Conservation (phyloP, 2,888 invertebrate species). For the Calliopum simillimum region DNA sequence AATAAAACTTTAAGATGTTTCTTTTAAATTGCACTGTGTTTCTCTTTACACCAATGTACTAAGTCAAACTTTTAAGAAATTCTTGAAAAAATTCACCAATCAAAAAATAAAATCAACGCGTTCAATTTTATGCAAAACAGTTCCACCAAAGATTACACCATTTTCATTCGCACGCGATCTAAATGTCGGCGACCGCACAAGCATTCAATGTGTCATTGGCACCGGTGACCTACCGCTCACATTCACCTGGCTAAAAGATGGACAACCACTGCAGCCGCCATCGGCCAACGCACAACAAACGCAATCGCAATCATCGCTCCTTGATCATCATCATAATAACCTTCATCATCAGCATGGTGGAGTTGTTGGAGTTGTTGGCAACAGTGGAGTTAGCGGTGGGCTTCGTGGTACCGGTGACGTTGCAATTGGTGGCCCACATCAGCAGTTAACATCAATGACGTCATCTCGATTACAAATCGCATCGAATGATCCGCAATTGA, state of each 20-base stretch:
- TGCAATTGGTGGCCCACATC: constrained; percentile 44
- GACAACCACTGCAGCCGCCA: constrained; percentile 66
- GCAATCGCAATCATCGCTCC: constrained; percentile 44
- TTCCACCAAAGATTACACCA: constrained; percentile 75
- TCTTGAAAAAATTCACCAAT: constrained; percentile 8
- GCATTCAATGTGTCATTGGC: constrained; percentile 72
- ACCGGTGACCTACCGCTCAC: constrained; percentile 75
- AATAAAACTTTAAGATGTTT: too few relatives aligned
- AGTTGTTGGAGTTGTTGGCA: constrained; percentile 32
- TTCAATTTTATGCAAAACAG: constrained; percentile 60
- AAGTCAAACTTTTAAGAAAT: not conserved
- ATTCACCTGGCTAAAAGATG: constrained; percentile 75
- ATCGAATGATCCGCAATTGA: constrained; percentile 37
- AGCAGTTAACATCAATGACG: constrained; percentile 39
- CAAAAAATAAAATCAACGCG: constrained; percentile 32
- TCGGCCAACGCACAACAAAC: constrained; percentile 42
- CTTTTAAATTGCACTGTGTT: too few relatives aligned
- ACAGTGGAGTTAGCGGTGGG: constrained; percentile 56
- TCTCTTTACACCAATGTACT: not conserved
- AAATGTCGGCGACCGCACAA: constrained; percentile 73
- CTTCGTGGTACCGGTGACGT: constrained; percentile 61
- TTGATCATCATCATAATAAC: constrained; percentile 26
- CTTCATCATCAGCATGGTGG: not conserved
- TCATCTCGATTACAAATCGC: not conserved
- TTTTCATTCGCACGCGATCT: constrained; percentile 75